phyloP scores from a whole-genome alignment of 2,113 vertebrate species.

The Melanocharis versteri region DNA sequence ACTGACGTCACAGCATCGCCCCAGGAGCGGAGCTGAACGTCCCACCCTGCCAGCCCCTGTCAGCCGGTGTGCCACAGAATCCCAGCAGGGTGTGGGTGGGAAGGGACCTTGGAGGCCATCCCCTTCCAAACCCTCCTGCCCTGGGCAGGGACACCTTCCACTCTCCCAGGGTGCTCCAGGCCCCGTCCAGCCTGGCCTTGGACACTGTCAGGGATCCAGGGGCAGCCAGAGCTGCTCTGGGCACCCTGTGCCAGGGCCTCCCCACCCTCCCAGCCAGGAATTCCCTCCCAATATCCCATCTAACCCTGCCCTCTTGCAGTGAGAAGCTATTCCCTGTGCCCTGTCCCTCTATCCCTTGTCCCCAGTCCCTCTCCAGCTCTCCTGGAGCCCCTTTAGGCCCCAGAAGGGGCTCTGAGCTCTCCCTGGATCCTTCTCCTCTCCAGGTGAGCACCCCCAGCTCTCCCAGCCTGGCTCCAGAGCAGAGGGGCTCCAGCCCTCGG shows the following conservation, averaged over 20 bases:
- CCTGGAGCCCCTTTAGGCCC: neutral
- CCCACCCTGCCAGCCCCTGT: neutral
- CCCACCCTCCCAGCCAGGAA: rapidly evolving
- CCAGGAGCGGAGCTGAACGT: rapidly evolving
- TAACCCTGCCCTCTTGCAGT: neutral
- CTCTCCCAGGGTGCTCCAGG: rapidly evolving
- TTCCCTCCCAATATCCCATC: neutral
- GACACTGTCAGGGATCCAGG: neutral
- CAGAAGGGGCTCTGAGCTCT: neutral
- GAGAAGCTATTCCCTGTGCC: neutral
- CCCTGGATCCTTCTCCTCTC: neutral
- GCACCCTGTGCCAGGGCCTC: neutral
- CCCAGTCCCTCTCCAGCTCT: neutral
- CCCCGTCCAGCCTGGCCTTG: rapidly evolving
- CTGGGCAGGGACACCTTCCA: neutral
- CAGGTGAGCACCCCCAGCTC: neutral
- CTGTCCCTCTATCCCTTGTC: neutral
- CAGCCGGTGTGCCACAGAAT: neutral
- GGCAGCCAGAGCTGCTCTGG: neutral
- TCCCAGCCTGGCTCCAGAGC: neutral
- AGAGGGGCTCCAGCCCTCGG: neutral
- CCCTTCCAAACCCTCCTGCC: neutral
- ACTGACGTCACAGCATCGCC: neutral
- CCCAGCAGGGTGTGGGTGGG: neutral
- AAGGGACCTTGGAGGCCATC: neutral